Base-by-base conservation (phyloP, 1,140 invertebrate species). In the Amphibalanus amphitrite region DNA sequence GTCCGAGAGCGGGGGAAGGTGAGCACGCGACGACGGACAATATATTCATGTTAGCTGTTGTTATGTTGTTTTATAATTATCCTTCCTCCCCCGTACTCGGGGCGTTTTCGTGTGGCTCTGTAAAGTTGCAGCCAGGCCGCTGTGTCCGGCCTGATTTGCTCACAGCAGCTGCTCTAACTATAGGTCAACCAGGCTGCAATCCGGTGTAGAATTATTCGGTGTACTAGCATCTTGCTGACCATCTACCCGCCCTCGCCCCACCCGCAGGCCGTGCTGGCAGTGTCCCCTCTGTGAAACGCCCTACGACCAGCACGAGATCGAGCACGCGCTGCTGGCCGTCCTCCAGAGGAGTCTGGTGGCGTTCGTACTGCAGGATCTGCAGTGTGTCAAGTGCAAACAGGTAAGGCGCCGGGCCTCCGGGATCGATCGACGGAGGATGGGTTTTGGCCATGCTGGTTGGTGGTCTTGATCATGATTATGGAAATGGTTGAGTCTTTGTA, bases 331-430 rank as follows among this genome's bases (percentile, higher is more conserved):
- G 25, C 82, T 97, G 1, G 92, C 95, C 77, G 86, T 86, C 23
- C 80, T 97, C 33, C 90, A 93, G 79, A 84, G 88, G n/a, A 92
- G 94, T 79, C 85, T 89, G 25, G 91, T 97, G 87, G 88, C 88
- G 1, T 95, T 89, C 76, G 87, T 89, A n/a, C 82, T 98, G 25
- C 97, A 99, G 82, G 97, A 99, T 83, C 82, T 97, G 28, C 87
- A 90, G 76, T 99, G 96, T 78, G 80, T 82, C 23, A 90, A 93
- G 78, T 98, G 95, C 80, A 84, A 86, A 75, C 87, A 89, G 85
- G 89, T 89, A 77, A 78, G 75, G 70, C 33, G 67, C 0, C 29
- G 28, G 4, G 68, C 25, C 30, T 73, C 65, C 30, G 30, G 29
- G n/a, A 28, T 69, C 29, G 30, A 59, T 70, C 65, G 23, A 67